Percentiles rank a stretch among this genome's conserved stretches.
These are phyloP conservation scores for Pegea sp. DNA, from an alignment of 23 tunicate species.

Conservation along the genomic window DNA sequence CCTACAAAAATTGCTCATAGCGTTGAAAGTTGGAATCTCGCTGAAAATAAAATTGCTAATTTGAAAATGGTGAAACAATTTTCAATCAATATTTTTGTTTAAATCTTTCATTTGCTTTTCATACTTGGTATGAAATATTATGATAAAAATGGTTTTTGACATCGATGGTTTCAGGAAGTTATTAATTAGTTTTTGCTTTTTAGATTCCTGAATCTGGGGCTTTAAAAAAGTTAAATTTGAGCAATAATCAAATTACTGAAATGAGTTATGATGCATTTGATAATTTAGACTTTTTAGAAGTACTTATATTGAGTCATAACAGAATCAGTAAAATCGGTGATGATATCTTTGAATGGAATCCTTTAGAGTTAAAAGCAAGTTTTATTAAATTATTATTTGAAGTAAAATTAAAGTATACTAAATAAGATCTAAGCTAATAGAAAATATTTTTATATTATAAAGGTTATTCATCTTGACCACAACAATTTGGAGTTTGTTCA, in stretches of 20 bases:
- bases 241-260: constrained; percentile 18
- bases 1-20: no score
- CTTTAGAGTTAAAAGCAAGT: constrained; percentile 49
- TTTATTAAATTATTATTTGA: background rate
- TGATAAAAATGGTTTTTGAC: no score
- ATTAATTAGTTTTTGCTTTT: no score
- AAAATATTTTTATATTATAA: background rate
- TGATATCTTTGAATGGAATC: constrained; percentile 99
- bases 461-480: constrained; percentile 42
- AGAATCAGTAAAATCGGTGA: constrained; percentile 31
- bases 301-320: constrained; percentile 56
- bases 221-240: constrained; percentile 14
- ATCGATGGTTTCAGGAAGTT: no score
- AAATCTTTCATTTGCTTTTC: no score
- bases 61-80: no score
- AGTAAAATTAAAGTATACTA: background rate
- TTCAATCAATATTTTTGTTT: no score
- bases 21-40: no score
- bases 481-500: constrained; percentile 76
- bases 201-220: no score
- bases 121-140: no score
- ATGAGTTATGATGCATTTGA: constrained; percentile 75
- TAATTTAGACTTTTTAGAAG: constrained; percentile 49
- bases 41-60: no score
- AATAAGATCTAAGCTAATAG: background rate